Evolutionary conservation across 2,888 invertebrate species (phyloP).

Genomic region (Nemotelus pantherinus): DNA sequence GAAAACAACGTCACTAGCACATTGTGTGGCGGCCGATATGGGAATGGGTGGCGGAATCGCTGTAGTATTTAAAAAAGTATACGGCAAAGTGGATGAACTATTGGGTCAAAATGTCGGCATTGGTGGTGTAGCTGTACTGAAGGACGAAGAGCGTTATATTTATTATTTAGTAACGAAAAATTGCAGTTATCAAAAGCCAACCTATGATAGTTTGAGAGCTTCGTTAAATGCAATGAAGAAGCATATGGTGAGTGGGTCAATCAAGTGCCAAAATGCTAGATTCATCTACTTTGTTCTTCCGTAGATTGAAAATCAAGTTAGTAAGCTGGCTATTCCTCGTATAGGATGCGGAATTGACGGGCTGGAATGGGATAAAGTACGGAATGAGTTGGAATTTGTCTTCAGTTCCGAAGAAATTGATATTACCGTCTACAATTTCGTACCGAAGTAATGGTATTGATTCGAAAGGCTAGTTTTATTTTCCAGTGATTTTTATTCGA

Average conservation of each 20-base stretch:
- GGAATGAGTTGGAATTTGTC: slow-evolving; percentile 65
- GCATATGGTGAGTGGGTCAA: slow-evolving; percentile 59
- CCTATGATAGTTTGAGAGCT: slow-evolving; percentile 64
- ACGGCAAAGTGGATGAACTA: slow-evolving; percentile 59
- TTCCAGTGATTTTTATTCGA: too few relatives aligned
- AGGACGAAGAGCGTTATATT: slow-evolving; percentile 64
- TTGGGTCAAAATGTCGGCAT: slow-evolving; percentile 56
- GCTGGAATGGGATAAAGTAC: slow-evolving; percentile 71
- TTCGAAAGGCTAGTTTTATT: neutral
- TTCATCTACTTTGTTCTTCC: neutral
- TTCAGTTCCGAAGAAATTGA: slow-evolving; percentile 66
- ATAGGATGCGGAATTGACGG: slow-evolving; percentile 76
- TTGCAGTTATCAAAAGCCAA: slow-evolving; percentile 67
- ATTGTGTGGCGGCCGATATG: slow-evolving; percentile 70
- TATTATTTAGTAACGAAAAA: slow-evolving; percentile 73
- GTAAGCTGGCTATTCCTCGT: slow-evolving; percentile 70
- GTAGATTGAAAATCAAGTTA: slow-evolving; percentile 64
- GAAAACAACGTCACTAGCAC: slow-evolving; percentile 66
- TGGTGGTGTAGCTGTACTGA: slow-evolving; percentile 67
- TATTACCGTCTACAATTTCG: slow-evolving; percentile 68
- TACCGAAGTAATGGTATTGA: slow-evolving; percentile 55
- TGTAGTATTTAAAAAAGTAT: slow-evolving; percentile 62
- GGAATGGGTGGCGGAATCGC: slow-evolving; percentile 70
- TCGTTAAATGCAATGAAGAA: slow-evolving; percentile 63
- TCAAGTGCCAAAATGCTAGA: neutral